These are phyloP conservation scores for Halocynthia aurantium DNA, from an alignment of 23 tunicate genomes.

Conservation along the genomic window DNA sequence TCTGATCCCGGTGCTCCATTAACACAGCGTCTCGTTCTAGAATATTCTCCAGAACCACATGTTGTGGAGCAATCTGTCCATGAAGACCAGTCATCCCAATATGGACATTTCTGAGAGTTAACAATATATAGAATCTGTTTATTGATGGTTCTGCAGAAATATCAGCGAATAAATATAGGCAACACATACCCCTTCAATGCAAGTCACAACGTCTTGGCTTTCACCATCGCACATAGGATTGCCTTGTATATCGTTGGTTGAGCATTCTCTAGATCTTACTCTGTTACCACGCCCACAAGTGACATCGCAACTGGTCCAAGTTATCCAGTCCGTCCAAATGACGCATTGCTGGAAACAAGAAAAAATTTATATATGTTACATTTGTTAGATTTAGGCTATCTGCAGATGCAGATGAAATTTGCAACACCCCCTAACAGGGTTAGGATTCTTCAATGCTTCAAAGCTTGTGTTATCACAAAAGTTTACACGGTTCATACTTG, in stretches of 20 bases:
- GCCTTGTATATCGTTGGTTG: constrained; percentile 26
- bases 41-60: constrained; percentile 40
- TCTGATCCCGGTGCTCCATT: constrained; percentile 46
- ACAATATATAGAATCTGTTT: background rate
- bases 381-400: too few species aligned
- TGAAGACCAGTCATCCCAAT: constrained; percentile 39
- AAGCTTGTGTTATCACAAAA: too few species aligned
- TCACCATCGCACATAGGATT: constrained; percentile 30
- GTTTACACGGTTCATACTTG: too few species aligned
- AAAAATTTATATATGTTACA: too few species aligned
- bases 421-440: too few species aligned
- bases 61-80: constrained; percentile 29
- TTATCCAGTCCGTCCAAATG: constrained; percentile 25
- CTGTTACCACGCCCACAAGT: constrained; percentile 57
- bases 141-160: background rate
- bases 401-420: too few species aligned
- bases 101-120: constrained; percentile 28
- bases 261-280: constrained; percentile 25
- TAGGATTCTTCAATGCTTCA: too few species aligned
- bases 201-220: constrained; percentile 8
- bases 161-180: background rate
- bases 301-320: constrained; percentile 18
- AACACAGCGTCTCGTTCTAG: constrained; percentile 33
- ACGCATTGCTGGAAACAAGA: constrained; percentile 32
- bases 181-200: constrained; percentile 36